These are phyloP conservation scores for Dynastes tityus DNA, from an alignment of 2,888 invertebrate species.

Conservation along the genomic window DNA sequence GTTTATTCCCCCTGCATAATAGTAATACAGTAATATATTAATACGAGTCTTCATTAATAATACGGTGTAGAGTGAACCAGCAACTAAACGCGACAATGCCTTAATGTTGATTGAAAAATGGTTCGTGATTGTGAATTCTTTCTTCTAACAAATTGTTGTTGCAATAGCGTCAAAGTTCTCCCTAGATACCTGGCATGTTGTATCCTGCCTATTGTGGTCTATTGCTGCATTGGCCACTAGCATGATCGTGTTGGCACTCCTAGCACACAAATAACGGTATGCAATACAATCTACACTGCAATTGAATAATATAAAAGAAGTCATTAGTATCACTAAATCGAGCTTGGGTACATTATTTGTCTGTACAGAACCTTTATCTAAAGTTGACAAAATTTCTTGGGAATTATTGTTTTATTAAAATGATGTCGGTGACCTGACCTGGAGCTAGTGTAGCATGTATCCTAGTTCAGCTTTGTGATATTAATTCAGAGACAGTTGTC, in stretches of 20 bases:
- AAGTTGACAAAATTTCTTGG: no score
- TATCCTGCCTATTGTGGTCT: constrained; percentile 70
- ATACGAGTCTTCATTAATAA: constrained; percentile 34
- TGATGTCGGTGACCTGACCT: no score
- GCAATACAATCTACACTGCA: constrained; percentile 58
- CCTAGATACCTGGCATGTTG: constrained; percentile 70
- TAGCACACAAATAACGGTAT: constrained; percentile 70
- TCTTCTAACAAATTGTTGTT: constrained; percentile 55
- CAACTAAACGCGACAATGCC: constrained; percentile 54
- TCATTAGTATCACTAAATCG: not conserved
- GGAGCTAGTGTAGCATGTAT: no score
- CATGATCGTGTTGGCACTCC: constrained; percentile 71
- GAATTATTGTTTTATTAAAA: no score
- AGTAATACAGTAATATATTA: constrained; percentile 44
- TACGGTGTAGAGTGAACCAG: constrained; percentile 42
- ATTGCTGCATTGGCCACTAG: constrained; percentile 70
- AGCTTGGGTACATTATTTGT: constrained; percentile 5
- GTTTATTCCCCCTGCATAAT: constrained; percentile 10
- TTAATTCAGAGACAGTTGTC: not conserved
- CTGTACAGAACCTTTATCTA: no score
- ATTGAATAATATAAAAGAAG: constrained; percentile 48
- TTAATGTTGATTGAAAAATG: constrained; percentile 66
- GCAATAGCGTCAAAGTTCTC: constrained; percentile 62
- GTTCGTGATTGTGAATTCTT: constrained; percentile 48
- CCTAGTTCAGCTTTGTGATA: constrained; percentile 24